Conservation (phyloP, 2,113 vertebrate species). For the Lethenteron reissneri region DNA sequence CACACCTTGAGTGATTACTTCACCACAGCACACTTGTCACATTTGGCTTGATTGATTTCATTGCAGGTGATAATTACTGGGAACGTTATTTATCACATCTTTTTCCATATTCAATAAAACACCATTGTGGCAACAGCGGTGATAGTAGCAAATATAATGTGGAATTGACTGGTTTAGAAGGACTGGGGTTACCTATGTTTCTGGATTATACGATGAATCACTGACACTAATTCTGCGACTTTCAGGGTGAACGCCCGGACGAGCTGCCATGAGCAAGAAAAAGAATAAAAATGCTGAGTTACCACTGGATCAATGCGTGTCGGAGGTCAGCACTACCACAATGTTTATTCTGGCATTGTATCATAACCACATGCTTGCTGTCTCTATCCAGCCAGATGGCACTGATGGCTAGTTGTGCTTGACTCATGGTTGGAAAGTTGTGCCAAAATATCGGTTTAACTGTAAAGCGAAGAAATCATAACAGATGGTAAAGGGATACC, state of each 20-base stretch:
- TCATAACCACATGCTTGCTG: neutral
- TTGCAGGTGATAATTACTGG: too few relatives aligned
- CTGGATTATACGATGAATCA: too few relatives aligned
- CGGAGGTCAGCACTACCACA: constrained; percentile 31
- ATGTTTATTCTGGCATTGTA: neutral
- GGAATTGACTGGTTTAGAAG: too few relatives aligned
- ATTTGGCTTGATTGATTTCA: too few relatives aligned
- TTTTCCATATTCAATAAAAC: too few relatives aligned
- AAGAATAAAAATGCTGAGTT: constrained; percentile 26
- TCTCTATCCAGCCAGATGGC: neutral
- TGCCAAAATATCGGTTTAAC: neutral
- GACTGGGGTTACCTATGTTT: too few relatives aligned
- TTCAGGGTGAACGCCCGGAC: neutral
- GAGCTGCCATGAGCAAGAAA: constrained; percentile 33
- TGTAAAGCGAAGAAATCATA: neutral
- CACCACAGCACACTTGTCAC: too few relatives aligned
- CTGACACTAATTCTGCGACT: neutral
- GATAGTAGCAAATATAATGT: too few relatives aligned
- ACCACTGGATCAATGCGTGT: constrained; percentile 30
- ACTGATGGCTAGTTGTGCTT: neutral
- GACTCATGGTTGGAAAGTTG: neutral
- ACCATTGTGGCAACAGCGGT: too few relatives aligned
- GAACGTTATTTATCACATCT: too few relatives aligned
- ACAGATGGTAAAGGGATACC: neutral
- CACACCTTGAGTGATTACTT: too few relatives aligned